A percentile compares a stretch with the other conserved stretches of the same genome.
Conservation (phyloP, 1,140 invertebrate species). For the Nephila pilipes region DNA sequence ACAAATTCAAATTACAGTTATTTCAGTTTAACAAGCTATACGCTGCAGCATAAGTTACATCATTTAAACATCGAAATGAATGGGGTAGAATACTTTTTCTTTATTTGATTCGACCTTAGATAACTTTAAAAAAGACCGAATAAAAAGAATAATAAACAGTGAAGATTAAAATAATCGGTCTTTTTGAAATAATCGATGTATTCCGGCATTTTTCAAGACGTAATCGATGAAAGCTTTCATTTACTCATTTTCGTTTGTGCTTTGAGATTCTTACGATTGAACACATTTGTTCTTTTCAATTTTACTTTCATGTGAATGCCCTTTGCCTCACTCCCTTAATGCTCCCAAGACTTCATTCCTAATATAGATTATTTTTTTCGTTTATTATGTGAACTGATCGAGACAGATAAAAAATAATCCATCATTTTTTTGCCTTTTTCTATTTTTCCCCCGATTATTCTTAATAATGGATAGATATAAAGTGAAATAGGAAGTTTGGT, state of each 20-base stretch:
- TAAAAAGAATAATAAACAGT: no score
- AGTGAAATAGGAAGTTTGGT: background rate
- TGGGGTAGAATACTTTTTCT: background rate
- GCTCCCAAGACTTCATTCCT: conserved; percentile 19
- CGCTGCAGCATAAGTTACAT: background rate
- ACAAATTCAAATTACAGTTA: background rate
- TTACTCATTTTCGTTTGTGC: conserved; percentile 47
- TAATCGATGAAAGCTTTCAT: conserved; percentile 64
- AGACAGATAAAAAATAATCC: conserved; percentile 37
- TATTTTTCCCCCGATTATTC: conserved; percentile 55
- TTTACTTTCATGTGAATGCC: background rate
- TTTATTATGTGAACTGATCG: conserved; percentile 63
- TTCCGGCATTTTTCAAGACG: background rate
- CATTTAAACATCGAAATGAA: background rate
- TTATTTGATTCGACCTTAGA: conserved; percentile 34
- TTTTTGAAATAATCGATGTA: conserved; percentile 52
- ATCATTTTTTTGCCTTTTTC: conserved; percentile 44
- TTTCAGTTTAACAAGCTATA: background rate
- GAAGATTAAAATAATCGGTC: conserved; percentile 66
- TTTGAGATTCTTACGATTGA: conserved; percentile 27
- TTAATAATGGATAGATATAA: conserved; percentile 3
- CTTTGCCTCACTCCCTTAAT: no score
- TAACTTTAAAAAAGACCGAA: background rate
- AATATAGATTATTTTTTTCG: conserved; percentile 68
- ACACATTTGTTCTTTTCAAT: background rate